Conservation (phyloP, 2,113 vertebrate genomes). For the Motacilla alba region DNA sequence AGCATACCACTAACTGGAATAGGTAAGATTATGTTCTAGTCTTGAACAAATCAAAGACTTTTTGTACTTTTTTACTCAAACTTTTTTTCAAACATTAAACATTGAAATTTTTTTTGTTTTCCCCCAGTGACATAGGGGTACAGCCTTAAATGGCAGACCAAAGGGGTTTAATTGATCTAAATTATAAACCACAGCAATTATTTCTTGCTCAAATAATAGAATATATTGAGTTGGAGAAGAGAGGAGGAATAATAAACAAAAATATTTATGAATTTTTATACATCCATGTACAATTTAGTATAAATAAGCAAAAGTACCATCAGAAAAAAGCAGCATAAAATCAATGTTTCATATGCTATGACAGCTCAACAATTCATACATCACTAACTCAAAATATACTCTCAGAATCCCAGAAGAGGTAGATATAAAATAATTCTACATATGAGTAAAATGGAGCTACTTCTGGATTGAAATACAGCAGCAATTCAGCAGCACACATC, state of each 20-base stretch:
- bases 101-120: neutral
- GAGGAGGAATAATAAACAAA: neutral
- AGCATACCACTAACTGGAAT: neutral
- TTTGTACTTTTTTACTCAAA: neutral
- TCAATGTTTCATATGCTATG: neutral
- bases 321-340: neutral
- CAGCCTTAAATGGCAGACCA: neutral
- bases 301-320: neutral
- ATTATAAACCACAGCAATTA: neutral
- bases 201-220: neutral
- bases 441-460: neutral
- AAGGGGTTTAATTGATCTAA: neutral
- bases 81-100: neutral
- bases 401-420: neutral
- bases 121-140: neutral
- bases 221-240: neutral
- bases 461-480: neutral
- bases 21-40: neutral
- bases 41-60: neutral
- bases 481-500: neutral
- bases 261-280: neutral
- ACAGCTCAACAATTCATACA: neutral
- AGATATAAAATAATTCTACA: neutral
- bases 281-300: neutral
- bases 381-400: neutral